Evolutionary conservation across 2,113 vertebrate species (phyloP).

Genomic region (Nesoenas mayeri): DNA sequence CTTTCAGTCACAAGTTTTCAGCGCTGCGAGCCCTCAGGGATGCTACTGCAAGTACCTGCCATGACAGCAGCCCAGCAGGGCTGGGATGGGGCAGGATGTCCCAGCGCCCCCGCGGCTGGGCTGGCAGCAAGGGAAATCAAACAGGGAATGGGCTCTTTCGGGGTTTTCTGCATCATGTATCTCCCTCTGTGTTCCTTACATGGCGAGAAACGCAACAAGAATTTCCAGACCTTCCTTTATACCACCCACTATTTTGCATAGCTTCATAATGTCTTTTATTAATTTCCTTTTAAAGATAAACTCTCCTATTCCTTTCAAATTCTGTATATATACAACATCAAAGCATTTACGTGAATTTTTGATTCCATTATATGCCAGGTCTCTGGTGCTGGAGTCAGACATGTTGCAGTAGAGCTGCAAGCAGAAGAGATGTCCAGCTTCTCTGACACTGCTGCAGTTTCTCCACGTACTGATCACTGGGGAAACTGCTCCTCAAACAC

Average conservation of each 20-base stretch:
- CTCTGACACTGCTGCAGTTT: neutral
- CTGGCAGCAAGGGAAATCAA: neutral
- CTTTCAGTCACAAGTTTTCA: neutral
- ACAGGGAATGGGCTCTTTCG: neutral
- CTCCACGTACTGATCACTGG: neutral
- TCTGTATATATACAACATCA: neutral
- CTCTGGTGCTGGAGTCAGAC: neutral
- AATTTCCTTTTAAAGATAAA: neutral
- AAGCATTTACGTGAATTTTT: neutral
- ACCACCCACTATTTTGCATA: neutral
- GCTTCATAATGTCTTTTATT: neutral
- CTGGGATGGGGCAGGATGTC: neutral
- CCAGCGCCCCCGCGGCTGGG: neutral
- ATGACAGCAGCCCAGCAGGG: rapidly evolving
- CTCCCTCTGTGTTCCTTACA: neutral
- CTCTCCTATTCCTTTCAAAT: neutral
- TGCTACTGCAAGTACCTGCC: neutral
- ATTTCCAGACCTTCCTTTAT: neutral
- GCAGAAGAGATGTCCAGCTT: neutral
- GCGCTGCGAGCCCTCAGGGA: rapidly evolving
- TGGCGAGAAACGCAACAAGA: neutral
- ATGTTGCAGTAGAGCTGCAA: neutral
- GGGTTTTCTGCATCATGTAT: neutral
- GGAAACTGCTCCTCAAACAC: neutral
- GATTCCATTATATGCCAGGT: neutral